Conservation (phyloP, 2,113 vertebrate species). For the Cryptomyrus ogoouensis region DNA sequence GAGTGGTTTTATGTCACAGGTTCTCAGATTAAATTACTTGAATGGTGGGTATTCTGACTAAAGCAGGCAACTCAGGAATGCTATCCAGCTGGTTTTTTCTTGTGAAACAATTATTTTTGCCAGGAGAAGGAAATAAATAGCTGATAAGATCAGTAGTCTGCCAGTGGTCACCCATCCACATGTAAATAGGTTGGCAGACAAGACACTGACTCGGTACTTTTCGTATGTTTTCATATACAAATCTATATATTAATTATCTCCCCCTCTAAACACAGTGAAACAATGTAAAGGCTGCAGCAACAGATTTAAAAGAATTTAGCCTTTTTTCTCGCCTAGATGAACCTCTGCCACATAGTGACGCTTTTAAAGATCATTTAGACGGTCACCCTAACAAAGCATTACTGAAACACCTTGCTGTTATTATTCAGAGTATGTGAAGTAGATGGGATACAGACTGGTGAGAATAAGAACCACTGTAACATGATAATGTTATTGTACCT, state of each 20-base stretch:
- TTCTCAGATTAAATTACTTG: not conserved
- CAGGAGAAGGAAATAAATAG: not conserved
- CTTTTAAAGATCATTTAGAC: not conserved
- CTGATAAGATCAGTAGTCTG: not conserved
- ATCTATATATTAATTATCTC: not conserved
- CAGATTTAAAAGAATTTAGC: not conserved
- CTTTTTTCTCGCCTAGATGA: not conserved
- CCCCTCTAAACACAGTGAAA: not conserved
- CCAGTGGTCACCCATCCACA: not conserved
- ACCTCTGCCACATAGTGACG: not conserved
- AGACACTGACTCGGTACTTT: not conserved
- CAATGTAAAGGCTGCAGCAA: not conserved
- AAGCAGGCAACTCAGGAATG: conserved; percentile 39
- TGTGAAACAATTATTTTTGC: not conserved
- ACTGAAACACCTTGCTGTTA: not conserved
- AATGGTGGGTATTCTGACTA: not conserved
- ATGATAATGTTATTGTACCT: not conserved
- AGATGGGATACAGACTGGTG: not conserved
- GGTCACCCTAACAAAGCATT: not conserved
- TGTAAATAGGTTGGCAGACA: not conserved
- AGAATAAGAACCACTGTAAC: not conserved
- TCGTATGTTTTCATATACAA: not conserved
- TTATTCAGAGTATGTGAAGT: not conserved
- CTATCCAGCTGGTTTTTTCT: conserved; percentile 36
- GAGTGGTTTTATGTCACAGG: not conserved